Conservation (phyloP, 2,797 vertebrate species). For the Gymnothorax javanicus region DNA sequence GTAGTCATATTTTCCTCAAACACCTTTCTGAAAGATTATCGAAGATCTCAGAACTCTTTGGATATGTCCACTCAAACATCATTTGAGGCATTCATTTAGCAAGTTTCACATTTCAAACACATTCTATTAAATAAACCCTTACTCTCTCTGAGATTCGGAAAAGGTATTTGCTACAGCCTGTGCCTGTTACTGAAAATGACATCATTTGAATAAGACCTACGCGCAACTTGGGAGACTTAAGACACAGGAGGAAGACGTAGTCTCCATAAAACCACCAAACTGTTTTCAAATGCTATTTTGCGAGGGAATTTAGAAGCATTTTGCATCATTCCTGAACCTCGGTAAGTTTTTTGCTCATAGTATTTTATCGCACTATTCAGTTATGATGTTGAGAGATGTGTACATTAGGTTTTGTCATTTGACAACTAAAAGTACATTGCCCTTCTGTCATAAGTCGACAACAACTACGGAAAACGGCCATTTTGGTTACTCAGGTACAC, state of each 20-base stretch:
- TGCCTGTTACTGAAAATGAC: background rate
- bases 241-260: background rate
- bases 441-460: no score
- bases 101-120: background rate
- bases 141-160: background rate
- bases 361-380: background rate
- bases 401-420: background rate
- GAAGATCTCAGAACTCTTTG: background rate
- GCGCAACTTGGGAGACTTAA: background rate
- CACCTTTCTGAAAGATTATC: conserved; percentile 22
- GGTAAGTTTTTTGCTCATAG: background rate
- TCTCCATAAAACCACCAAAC: background rate
- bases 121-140: conserved; percentile 8
- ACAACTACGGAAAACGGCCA: no score
- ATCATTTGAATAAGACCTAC: background rate
- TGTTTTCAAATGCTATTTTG: background rate
- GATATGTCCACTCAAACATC: background rate
- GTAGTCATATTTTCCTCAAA: conserved; percentile 5
- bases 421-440: background rate
- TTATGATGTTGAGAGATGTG: background rate
- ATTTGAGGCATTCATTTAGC: conserved; percentile 9
- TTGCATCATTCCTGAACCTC: no score
- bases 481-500: no score
- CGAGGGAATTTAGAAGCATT: conserved; percentile 44
- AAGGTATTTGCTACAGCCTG: background rate